Evolutionary conservation across 2,888 invertebrate species (phyloP), one percentile per base, ranked within the genome.

Genomic region (Gastrophysa polygoni): DNA sequence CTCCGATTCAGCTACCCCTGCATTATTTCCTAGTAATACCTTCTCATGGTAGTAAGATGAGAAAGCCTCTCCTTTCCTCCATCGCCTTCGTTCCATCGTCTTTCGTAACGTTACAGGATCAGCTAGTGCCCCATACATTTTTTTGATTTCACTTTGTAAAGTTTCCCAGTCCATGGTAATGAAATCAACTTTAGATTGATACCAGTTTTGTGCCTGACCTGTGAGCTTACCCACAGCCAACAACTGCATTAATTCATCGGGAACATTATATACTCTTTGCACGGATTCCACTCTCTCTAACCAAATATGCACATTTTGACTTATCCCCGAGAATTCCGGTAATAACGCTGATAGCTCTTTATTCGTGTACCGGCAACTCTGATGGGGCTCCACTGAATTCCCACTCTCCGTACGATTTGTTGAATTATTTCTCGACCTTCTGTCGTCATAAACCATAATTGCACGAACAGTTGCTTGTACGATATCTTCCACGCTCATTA

Each of bases 21-120:
- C 43, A 50, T 50, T 50, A 28, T 50, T 50, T n/a, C 50, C 29
- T 29, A 50, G 32, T 49, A 49, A 14, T 21, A 49, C 2, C 29
- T 50, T 50, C 14, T 50, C 50, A 28, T 50, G 32, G 14, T 29
- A 50, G 14, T 50, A 50, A 16, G 28, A 17, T 29, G 50, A 29
- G 32, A 50, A 32, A 16, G 29, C 32, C 17, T 50, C 29, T 20
- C 2, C 32, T 29, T 50, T 50, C 14, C 17, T 16, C 50, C 32
- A 50, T 6, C 50, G 49, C 21, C 49, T 49, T 24, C n/a, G 20
- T 4, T 49, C 49, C 49, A 49, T 49, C 21, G 20, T 49, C 24
- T 28, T 49, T 49, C 49, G 49, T 16, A 14, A 32, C 8, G 29
- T 32, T 32, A 8, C 29, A 32, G 10, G 10, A 32, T 32, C 29